Evolutionary conservation across 1,140 invertebrate species (phyloP).

Genomic region (Drosophila tropicalis): DNA sequence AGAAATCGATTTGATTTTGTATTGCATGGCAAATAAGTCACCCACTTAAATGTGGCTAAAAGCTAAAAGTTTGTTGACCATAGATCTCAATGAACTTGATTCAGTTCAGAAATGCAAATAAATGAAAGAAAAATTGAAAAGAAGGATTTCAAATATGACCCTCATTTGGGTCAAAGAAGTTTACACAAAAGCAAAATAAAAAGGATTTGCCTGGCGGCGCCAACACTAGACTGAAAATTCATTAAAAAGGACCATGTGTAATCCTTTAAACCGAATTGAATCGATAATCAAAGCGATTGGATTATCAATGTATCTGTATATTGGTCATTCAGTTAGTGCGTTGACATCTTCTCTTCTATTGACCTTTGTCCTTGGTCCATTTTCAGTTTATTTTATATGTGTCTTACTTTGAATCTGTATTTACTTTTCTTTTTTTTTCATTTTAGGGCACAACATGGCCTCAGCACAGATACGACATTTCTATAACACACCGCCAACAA

Average conservation of each 20-base stretch:
- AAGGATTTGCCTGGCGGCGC: constrained; percentile 47
- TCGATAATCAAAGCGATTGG: constrained; percentile 54
- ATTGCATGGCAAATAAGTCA: background rate
- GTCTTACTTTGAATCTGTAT: constrained; percentile 13
- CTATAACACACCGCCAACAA: constrained; percentile 80
- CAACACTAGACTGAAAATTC: constrained; percentile 51
- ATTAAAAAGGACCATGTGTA: constrained; percentile 63
- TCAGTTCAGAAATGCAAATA: constrained; percentile 19
- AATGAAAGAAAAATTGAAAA: background rate
- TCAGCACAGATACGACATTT: constrained; percentile 83
- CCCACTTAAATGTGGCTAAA: background rate
- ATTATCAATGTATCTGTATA: constrained; percentile 33
- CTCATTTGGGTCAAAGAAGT: constrained; percentile 37
- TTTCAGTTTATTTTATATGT: constrained; percentile 45
- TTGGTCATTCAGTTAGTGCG: constrained; percentile 12
- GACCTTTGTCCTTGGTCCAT: constrained; percentile 18
- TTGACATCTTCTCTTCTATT: constrained; percentile 4
- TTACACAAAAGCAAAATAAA: constrained; percentile 39
- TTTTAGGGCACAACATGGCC: constrained; percentile 82
- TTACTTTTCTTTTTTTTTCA: constrained; percentile 16
- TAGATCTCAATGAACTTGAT: background rate
- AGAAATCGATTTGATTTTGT: constrained; percentile 6
- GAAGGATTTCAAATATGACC: constrained; percentile 25
- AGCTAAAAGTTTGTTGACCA: too few species aligned
- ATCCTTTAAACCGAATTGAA: constrained; percentile 33